These are phyloP conservation scores for Ips nitidus DNA, from an alignment of 1,140 invertebrate species.

Conservation along the genomic window DNA sequence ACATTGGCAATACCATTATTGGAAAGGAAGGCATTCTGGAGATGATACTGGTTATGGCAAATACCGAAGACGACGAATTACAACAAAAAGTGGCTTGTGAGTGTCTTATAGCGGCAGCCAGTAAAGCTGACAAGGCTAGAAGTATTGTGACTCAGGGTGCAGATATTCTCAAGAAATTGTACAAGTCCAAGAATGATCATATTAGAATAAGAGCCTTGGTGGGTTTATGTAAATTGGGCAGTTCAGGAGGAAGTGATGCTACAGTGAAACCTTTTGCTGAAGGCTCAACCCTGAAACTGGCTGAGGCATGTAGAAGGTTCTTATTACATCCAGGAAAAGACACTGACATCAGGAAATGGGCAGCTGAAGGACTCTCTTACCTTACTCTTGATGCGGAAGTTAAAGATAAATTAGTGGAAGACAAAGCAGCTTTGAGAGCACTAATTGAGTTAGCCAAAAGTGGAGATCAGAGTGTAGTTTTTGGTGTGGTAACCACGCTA, in stretches of 20 bases:
- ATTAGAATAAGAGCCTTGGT: constrained; percentile 89
- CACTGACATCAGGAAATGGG: constrained; percentile 90
- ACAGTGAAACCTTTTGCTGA: constrained; percentile 93
- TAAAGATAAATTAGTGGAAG: constrained; percentile 94
- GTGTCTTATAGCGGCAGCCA: constrained; percentile 93
- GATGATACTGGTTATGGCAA: constrained; percentile 97
- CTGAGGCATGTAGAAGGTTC: constrained; percentile 91
- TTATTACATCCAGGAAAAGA: constrained; percentile 85
- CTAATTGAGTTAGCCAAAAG: constrained; percentile 86
- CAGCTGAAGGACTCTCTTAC: constrained; percentile 96
- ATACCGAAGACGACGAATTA: constrained; percentile 69
- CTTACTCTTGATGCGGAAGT: constrained; percentile 97
- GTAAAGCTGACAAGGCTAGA: constrained; percentile 96
- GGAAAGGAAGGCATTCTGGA: constrained; percentile 87
- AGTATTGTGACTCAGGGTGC: constrained; percentile 89
- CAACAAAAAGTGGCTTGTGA: constrained; percentile 94
- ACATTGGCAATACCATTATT: constrained; percentile 91
- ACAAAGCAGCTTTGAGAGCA: constrained; percentile 77
- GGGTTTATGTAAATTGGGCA: constrained; percentile 93
- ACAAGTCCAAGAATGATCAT: constrained; percentile 86
- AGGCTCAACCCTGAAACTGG: constrained; percentile 89
- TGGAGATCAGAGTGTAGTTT: constrained; percentile 84
- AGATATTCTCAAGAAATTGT: constrained; percentile 92
- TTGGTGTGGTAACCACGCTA: constrained; percentile 91
- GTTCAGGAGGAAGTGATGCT: constrained; percentile 94